phyloP scores from a whole-genome alignment of 2,113 vertebrate genomes.

The Myiopsitta monachus region DNA sequence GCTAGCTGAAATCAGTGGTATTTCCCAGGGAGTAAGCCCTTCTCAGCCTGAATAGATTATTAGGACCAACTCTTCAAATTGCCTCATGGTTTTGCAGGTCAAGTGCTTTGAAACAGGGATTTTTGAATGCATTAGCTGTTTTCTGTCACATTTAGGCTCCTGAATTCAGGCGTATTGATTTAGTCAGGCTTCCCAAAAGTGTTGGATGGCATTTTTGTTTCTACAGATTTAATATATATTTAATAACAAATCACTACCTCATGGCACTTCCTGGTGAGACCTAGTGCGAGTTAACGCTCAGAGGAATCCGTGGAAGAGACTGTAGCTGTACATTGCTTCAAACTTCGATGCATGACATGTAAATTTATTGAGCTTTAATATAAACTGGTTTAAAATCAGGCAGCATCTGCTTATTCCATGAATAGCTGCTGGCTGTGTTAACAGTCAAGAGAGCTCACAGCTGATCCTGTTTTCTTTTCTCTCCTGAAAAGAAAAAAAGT shows the following conservation, averaged over 20 bases:
- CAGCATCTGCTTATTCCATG: slow-evolving; percentile 42
- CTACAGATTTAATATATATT: not conserved
- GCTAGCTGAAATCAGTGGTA: not conserved
- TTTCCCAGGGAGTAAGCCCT: not conserved
- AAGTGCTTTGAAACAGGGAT: not conserved
- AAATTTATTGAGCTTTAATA: slow-evolving; percentile 46
- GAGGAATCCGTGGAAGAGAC: not conserved
- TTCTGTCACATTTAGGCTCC: not conserved
- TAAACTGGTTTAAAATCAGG: slow-evolving; percentile 48
- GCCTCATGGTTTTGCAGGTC: not conserved
- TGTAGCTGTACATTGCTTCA: not conserved
- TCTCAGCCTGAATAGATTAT: not conserved
- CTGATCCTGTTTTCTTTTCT: slow-evolving; percentile 49
- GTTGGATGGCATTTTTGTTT: not conserved
- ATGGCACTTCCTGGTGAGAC: not conserved
- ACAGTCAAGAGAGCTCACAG: slow-evolving; percentile 48
- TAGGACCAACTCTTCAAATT: not conserved
- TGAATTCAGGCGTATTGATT: not conserved
- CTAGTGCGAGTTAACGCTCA: not conserved
- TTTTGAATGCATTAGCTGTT: not conserved
- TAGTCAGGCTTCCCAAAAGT: not conserved
- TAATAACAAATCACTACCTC: not conserved
- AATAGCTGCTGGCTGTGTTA: slow-evolving; percentile 41
- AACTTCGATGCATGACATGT: not conserved
- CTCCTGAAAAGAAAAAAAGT: slow-evolving; percentile 28